Base-by-base conservation (phyloP, 1,140 invertebrate species). In the Panulirus ornatus region DNA sequence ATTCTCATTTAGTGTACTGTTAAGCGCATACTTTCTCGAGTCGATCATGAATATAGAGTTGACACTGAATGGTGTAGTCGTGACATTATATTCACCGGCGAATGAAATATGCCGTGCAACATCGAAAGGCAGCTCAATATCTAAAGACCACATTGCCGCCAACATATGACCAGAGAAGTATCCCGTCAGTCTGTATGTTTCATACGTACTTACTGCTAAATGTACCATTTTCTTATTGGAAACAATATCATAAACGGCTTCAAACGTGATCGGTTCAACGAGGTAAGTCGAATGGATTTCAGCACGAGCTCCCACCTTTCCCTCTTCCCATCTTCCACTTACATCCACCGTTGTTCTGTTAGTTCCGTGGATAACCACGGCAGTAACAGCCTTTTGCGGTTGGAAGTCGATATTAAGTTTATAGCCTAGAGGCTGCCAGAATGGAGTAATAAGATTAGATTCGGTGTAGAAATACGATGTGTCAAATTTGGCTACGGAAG, bases 371-470 rank as follows among this genome's bases (percentile, higher is more conserved):
- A 47, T 81, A 3, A 88, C 30, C 0, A 70, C 76, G 19, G 79
- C 51, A 34, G 73, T 44, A 16, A n/a, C 76, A 19, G 54, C 34
- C 58, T 66, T 40, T 22, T 36, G 44, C 36, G 86, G 58, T 9
- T 81, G 47, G 51, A 78, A 81, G 27, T 54, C 73, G 27, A 88
- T n/a, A 11, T 71, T 88, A 38, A 88, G 86, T 66, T 70, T 81
- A 47, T 81, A 88, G 22, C 86, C 76, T 22, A 88, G n/a, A 38
- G 86, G 76, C 36, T 88, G 75, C 86, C 86, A 88, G 76, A 88
- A 88, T 42, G 86, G 86, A 19, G 86, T 88, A 36, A 47, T 47
- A 1, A 88, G 38, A 47, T 75, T 27, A 19, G 54, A 63, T 70
- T 42, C 63, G 14, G 14, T 47, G 14, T 47, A 47, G 14, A 47